Percentiles rank a stretch among this genome's conserved stretches.
Conservation (phyloP, 2,113 vertebrate genomes). For the Diglossa brunneiventris region DNA sequence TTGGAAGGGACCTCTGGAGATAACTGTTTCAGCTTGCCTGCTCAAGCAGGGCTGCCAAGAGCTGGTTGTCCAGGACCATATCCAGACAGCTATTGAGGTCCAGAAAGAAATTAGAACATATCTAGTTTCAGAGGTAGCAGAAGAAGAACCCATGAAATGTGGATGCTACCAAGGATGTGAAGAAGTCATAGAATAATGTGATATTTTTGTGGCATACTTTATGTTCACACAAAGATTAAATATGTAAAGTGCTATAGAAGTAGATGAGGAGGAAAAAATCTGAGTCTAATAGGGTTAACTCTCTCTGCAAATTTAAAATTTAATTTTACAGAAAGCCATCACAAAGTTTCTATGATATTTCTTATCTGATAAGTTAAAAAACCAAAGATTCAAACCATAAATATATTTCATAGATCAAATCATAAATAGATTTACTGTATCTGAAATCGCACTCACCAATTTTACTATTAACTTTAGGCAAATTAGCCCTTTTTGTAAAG, state of each 20-base stretch:
- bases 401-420: background rate
- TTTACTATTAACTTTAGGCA: background rate
- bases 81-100: background rate
- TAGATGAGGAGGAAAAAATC: background rate
- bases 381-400: background rate
- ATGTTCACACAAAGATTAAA: background rate
- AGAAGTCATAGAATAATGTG: background rate
- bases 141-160: background rate
- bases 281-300: background rate
- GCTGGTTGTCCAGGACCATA: rapidly evolving
- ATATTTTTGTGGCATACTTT: background rate
- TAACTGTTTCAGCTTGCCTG: background rate
- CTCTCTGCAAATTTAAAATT: background rate
- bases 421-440: background rate
- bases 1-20: background rate
- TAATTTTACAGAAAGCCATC: background rate
- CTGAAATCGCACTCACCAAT: background rate
- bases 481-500: background rate
- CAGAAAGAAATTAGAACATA: background rate
- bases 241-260: background rate
- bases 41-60: background rate
- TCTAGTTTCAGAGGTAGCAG: background rate
- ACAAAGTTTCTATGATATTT: background rate
- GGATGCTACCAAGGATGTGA: background rate
- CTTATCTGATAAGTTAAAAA: background rate